A percentile compares a stretch with the other conserved stretches of the same genome.
These are phyloP conservation scores for Pogonus chalceus DNA, from an alignment of 1,140 invertebrate genomes.

Conservation along the genomic window DNA sequence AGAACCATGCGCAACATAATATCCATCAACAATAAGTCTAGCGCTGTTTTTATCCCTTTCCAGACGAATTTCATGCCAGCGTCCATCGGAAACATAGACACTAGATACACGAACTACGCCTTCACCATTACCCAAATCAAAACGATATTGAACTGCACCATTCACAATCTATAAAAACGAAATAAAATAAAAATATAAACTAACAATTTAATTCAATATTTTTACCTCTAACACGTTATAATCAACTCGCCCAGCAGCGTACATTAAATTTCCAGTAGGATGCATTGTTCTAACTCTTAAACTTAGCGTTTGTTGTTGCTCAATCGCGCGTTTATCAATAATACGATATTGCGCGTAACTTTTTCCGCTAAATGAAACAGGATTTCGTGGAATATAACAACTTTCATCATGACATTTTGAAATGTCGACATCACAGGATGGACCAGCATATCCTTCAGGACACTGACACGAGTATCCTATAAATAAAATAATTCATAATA, in stretches of 20 bases:
- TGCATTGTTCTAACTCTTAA: constrained; percentile 76
- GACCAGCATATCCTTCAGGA: constrained; percentile 58
- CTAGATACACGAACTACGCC: constrained; percentile 69
- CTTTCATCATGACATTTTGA: constrained; percentile 53
- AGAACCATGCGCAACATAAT: constrained; percentile 63
- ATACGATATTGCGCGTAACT: constrained; percentile 76
- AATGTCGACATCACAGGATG: constrained; percentile 54
- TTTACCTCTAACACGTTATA: constrained; percentile 78
- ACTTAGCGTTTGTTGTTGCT: constrained; percentile 69
- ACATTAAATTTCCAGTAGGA: constrained; percentile 76
- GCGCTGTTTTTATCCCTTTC: constrained; percentile 71
- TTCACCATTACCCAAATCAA: constrained; percentile 86
- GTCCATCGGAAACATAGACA: constrained; percentile 70
- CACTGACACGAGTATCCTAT: constrained; percentile 63
- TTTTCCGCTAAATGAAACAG: constrained; percentile 73
- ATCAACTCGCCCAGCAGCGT: constrained; percentile 75
- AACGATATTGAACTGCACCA: constrained; percentile 76
- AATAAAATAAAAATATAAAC: neutral
- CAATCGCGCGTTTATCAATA: constrained; percentile 59
- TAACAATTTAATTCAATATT: too few species aligned
- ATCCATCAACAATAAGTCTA: constrained; percentile 67
- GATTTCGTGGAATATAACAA: constrained; percentile 56
- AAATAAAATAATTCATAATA: neutral
- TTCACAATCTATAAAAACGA: constrained; percentile 48
- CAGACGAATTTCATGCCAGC: constrained; percentile 79